Percentiles rank a stretch among this genome's conserved stretches.
phyloP scores from a whole-genome alignment of 2,888 invertebrate species.

The Eubasilissa splendida region DNA sequence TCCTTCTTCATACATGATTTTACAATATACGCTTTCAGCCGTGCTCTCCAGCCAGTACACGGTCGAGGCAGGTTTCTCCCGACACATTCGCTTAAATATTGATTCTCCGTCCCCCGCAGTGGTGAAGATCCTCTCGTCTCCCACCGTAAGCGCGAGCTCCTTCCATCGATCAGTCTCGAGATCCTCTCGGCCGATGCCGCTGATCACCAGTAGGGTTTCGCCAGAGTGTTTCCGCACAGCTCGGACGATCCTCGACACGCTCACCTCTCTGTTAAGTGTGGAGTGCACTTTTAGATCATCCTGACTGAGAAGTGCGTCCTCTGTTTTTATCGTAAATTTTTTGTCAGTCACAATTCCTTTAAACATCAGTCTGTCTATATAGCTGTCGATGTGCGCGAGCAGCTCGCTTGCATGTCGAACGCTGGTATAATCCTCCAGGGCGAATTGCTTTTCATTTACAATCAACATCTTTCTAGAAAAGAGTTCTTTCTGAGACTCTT shows the following conservation, averaged over 20 bases:
- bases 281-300: no score
- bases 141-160: no score
- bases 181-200: not conserved
- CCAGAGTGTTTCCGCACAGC: not conserved
- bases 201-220: not conserved
- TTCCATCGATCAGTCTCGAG: not conserved
- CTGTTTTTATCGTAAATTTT: no score
- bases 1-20: not conserved
- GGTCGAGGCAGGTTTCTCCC: not conserved
- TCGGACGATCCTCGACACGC: no score
- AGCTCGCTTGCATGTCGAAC: no score
- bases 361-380: no score
- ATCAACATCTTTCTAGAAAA: not conserved
- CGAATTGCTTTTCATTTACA: no score
- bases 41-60: not conserved
- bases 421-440: no score
- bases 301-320: no score
- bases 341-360: no score
- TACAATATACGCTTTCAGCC: not conserved
- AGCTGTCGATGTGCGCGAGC: no score
- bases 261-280: no score
- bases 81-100: not conserved
- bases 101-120: not conserved
- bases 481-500: not conserved
- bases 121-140: not conserved